phyloP scores from a whole-genome alignment of 2,113 vertebrate species.

The Argyrosomus japonicus region DNA sequence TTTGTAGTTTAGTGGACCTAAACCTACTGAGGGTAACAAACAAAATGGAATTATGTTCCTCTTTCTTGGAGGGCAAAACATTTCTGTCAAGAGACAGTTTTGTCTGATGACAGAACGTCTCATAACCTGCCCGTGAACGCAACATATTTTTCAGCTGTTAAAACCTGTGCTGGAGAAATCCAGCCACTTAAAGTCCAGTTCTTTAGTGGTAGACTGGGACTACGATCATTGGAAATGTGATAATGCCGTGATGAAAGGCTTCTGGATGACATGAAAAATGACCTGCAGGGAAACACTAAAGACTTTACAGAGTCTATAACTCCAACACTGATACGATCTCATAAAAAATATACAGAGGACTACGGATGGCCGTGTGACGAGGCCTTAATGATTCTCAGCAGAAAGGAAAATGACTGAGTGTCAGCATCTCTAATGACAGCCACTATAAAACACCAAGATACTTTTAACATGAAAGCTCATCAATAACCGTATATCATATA shows the following conservation, averaged over 20 bases:
- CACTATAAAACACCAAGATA: not conserved
- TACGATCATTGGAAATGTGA: conserved; percentile 49
- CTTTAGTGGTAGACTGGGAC: conserved; percentile 31
- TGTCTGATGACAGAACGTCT: conserved; percentile 25
- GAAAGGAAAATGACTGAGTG: conserved; percentile 10
- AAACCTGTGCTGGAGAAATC: conserved; percentile 6
- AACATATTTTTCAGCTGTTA: conserved; percentile 28
- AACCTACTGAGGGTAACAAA: not conserved
- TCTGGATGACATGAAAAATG: conserved; percentile 51
- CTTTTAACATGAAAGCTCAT: not conserved
- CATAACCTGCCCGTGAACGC: conserved; percentile 2
- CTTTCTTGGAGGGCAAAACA: not conserved
- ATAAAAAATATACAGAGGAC: conserved; percentile 37
- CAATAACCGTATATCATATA: not conserved
- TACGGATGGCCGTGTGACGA: not conserved
- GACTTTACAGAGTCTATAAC: conserved; percentile 37
- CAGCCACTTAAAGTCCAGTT: conserved; percentile 16
- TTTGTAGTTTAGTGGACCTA: not conserved
- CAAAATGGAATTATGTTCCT: not conserved
- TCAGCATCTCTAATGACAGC: conserved; percentile 15
- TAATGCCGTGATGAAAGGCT: conserved; percentile 62
- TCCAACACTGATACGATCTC: conserved; percentile 37
- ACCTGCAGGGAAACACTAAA: conserved; percentile 42
- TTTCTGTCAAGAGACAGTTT: conserved; percentile 1
- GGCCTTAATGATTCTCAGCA: conserved; percentile 47